Evolutionary conservation across 37 sponge, comb jelly and placozoan species (phyloP), one percentile per base, ranked within the genome.

Genomic region (Spongilla lacustris): DNA sequence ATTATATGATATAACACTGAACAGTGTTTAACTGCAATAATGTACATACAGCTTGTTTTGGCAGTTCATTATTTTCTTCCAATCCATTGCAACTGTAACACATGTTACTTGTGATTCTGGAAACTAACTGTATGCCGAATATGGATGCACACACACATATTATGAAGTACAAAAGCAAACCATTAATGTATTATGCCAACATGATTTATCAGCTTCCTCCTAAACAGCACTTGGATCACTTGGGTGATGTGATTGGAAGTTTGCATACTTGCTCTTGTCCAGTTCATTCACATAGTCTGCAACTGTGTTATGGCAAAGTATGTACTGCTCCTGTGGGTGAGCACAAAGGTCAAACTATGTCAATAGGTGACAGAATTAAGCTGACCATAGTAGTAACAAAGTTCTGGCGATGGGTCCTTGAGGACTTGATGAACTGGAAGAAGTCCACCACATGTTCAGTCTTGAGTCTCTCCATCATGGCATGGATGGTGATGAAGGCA

Each of bases 271-370:
- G 11, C 72, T 73, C 9, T 83, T 50, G 1, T 73, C 80, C 13
- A 41, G 3, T 6, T 9, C 6, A 41, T 89, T 84, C 1, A 78
- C 36, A 49, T 35, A 89, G 66, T 86, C 91, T 11, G 87, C 82
- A 49, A 90, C 72, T 33, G 77, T 38, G 33, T 90, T 82, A 32
- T 90, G 87, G 31, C 86, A 86, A 46, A 81, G 81, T 29, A 81
- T 70, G 36, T 90, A 90, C 66, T 90, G 87, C 77, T 85, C 87
- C 91, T 90, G 78, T 6, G 6, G n/a, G n/a, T n/a, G n/a, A n/a
- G n/a, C n/a, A n/a, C n/a, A 2, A 5, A 41, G 41, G 3, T 41
- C 41, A 41, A 6, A 41, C 41, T 9, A 9, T 41, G 41, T 41
- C 6, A 41, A 58, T 17, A 10, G 14, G 0, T 17, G 21, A 14